These are phyloP conservation scores for Drosophila dives DNA, from an alignment of 2,888 invertebrate species.

Conservation along the genomic window DNA sequence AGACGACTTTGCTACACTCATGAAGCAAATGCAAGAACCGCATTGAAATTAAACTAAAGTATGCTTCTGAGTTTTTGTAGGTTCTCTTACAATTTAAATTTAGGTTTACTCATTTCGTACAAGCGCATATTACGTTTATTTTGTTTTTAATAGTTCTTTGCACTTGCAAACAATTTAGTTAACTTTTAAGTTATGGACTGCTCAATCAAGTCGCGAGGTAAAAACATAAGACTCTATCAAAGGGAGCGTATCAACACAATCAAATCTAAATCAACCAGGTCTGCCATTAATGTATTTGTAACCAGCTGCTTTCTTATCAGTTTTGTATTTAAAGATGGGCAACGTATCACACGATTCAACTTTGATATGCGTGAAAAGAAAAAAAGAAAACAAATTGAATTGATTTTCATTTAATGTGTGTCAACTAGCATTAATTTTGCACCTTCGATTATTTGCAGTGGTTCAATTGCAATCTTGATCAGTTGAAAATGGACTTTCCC, in stretches of 20 bases:
- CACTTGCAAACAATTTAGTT: not conserved
- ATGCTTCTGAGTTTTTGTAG: too few species aligned
- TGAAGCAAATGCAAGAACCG: constrained; percentile 15
- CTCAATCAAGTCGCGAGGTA: not conserved
- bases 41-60: constrained; percentile 16
- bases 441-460: constrained; percentile 24
- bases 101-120: too few species aligned
- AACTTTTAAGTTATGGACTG: not conserved
- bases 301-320: constrained; percentile 38
- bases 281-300: constrained; percentile 1
- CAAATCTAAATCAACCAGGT: not conserved
- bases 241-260: constrained; percentile 7
- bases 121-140: not conserved
- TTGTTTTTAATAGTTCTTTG: too few species aligned
- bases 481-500: constrained; percentile 17
- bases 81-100: not conserved
- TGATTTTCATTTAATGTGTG: not conserved
- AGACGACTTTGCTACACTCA: not conserved
- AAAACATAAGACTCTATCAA: not conserved
- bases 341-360: constrained; percentile 37
- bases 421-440: not conserved
- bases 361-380: constrained; percentile 16
- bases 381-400: not conserved
- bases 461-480: constrained; percentile 14
- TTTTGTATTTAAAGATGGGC: constrained; percentile 1